Conservation (phyloP, 2,113 vertebrate species). For the Arizona elegans region DNA sequence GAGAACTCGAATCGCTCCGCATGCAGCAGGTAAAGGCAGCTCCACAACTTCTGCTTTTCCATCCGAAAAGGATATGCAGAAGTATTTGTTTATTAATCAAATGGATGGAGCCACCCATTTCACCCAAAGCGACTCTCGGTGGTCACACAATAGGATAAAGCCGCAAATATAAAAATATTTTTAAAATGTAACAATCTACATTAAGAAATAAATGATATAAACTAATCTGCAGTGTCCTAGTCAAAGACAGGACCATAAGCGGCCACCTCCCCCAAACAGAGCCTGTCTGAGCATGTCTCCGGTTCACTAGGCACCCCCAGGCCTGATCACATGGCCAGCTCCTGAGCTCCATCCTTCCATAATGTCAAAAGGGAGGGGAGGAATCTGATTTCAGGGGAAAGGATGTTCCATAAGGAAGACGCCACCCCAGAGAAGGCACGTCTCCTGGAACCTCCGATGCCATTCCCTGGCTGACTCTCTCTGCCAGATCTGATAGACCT, state of each 20-base stretch:
- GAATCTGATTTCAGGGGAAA: not conserved
- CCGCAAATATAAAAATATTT: not conserved
- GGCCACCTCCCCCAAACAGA: not conserved
- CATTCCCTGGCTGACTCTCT: not conserved
- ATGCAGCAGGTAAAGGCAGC: conserved; percentile 86
- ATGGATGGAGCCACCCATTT: not conserved
- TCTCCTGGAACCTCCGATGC: not conserved
- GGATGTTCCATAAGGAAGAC: not conserved
- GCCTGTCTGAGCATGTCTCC: not conserved
- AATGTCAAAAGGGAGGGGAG: not conserved
- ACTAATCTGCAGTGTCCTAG: not conserved
- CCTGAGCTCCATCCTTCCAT: not conserved
- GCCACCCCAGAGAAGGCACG: not conserved
- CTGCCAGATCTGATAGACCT: not conserved
- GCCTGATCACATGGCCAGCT: not conserved
- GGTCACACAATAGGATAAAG: not conserved
- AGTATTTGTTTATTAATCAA: not conserved
- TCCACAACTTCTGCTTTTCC: not conserved
- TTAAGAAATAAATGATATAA: not conserved
- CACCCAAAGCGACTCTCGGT: not conserved
- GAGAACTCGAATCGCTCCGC: conserved; percentile 91
- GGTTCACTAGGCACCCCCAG: not conserved
- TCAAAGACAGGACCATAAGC: not conserved
- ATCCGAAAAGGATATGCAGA: not conserved
- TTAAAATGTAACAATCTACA: not conserved